phyloP scores from a whole-genome alignment of 2,113 vertebrate genomes.

The Phrynosoma platyrhinos region DNA sequence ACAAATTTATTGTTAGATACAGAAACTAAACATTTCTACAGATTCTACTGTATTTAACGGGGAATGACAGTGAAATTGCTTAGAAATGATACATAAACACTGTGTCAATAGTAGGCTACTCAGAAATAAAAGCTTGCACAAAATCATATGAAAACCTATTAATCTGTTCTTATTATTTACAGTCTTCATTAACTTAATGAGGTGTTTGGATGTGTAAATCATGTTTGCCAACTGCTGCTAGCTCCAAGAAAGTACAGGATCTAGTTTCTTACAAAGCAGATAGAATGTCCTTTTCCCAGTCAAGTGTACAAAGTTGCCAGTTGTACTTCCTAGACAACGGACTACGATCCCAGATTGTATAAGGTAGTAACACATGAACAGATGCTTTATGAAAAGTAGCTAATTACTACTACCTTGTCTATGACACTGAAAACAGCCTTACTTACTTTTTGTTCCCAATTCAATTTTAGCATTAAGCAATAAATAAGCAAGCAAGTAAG shows the following conservation, averaged over 20 bases:
- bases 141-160: conserved; percentile 16
- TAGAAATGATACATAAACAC: neutral
- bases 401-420: neutral
- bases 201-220: conserved; percentile 15
- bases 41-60: neutral
- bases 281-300: neutral
- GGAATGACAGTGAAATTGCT: neutral
- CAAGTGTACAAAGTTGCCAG: neutral
- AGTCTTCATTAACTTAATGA: conserved; percentile 15
- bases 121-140: conserved; percentile 8
- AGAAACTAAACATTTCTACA: neutral
- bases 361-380: conserved; percentile 8
- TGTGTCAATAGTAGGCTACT: neutral
- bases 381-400: conserved; percentile 26
- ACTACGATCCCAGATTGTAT: neutral
- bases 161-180: neutral
- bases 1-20: neutral
- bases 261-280: conserved; percentile 4
- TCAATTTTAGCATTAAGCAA: neutral
- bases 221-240: conserved; percentile 4
- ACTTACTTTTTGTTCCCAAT: neutral
- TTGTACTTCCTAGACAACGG: conserved; percentile 31
- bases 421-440: neutral
- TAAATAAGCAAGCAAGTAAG: neutral
- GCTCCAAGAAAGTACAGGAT: neutral